phyloP scores from a whole-genome alignment of 92 coral and sea anemone species.

The Porites evermanni region DNA sequence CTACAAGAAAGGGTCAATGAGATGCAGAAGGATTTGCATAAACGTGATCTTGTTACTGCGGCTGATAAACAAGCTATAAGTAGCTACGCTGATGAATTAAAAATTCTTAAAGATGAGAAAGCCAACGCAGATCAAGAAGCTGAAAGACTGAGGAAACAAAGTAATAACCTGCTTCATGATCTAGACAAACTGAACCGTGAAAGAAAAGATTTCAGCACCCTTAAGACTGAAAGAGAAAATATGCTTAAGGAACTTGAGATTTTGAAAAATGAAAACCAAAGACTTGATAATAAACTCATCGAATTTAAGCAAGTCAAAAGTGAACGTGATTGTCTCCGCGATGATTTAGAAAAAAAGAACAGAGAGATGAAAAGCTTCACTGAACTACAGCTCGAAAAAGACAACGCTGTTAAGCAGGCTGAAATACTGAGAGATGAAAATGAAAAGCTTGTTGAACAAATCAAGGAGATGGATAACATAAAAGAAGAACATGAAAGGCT shows the following conservation, averaged over 20 bases:
- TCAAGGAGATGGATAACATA: constrained; percentile 13
- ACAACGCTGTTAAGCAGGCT: not conserved
- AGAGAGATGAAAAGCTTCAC: not conserved
- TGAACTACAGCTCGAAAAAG: constrained; percentile 24
- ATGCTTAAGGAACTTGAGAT: constrained; percentile 26
- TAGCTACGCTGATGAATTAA: constrained; percentile 35
- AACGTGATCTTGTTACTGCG: constrained; percentile 18
- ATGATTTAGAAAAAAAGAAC: constrained; percentile 16
- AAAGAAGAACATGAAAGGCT: constrained; percentile 1
- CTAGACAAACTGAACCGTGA: constrained; percentile 11
- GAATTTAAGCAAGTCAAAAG: constrained; percentile 24
- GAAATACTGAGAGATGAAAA: constrained; percentile 25
- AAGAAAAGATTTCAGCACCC: constrained; percentile 2
- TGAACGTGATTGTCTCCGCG: constrained; percentile 2
- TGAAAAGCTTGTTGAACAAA: constrained; percentile 12
- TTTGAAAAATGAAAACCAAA: constrained; percentile 6
- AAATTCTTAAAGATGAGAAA: constrained; percentile 21
- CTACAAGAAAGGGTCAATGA: constrained; percentile 11
- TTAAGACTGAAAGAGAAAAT: constrained; percentile 20
- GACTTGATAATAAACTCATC: constrained; percentile 14
- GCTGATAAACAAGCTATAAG: constrained; percentile 39
- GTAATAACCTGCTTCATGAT: constrained; percentile 23
- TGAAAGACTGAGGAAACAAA: constrained; percentile 26
- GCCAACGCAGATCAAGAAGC: not conserved
- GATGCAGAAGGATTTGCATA: constrained; percentile 14